Evolutionary conservation across 2,797 vertebrate species (phyloP).

Genomic region (Acanthurus lineatus): DNA sequence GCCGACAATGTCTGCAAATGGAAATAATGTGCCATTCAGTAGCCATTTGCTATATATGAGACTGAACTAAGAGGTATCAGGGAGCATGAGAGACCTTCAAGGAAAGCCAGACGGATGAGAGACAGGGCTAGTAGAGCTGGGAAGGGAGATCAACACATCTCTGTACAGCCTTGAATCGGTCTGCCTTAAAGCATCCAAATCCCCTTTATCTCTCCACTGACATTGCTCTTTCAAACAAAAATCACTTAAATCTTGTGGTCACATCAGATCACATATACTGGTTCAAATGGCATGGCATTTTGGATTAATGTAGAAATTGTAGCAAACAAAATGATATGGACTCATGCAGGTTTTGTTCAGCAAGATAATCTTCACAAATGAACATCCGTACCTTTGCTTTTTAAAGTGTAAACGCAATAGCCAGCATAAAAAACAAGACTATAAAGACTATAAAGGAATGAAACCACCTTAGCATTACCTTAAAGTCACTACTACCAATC

Average conservation of each 20-base stretch:
- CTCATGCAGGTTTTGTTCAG: too few species aligned
- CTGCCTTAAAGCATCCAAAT: constrained; percentile 60
- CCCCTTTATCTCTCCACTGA: constrained; percentile 43
- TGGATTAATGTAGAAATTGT: too few species aligned
- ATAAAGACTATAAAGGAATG: too few species aligned
- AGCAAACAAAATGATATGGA: too few species aligned
- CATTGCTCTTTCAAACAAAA: constrained; percentile 47
- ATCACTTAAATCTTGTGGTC: constrained; percentile 32
- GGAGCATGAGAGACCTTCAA: constrained; percentile 55
- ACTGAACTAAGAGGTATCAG: constrained; percentile 73
- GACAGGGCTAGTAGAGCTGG: constrained; percentile 32
- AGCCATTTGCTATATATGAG: constrained; percentile 76
- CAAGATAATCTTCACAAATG: too few species aligned
- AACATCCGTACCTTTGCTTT: too few species aligned
- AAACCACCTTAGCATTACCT: too few species aligned
- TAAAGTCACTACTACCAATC: too few species aligned
- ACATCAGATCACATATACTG: constrained; percentile 5
- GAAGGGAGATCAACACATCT: constrained; percentile 63
- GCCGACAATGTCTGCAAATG: constrained; percentile 72
- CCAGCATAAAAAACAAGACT: too few species aligned
- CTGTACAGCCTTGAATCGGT: constrained; percentile 54
- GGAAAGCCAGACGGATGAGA: constrained; percentile 69
- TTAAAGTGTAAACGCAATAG: too few species aligned
- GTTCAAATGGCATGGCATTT: background rate
- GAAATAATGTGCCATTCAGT: constrained; percentile 79